Evolutionary conservation across 92 coral and sea anemone species (phyloP).

Genomic region (Anthopleura xanthogrammica): DNA sequence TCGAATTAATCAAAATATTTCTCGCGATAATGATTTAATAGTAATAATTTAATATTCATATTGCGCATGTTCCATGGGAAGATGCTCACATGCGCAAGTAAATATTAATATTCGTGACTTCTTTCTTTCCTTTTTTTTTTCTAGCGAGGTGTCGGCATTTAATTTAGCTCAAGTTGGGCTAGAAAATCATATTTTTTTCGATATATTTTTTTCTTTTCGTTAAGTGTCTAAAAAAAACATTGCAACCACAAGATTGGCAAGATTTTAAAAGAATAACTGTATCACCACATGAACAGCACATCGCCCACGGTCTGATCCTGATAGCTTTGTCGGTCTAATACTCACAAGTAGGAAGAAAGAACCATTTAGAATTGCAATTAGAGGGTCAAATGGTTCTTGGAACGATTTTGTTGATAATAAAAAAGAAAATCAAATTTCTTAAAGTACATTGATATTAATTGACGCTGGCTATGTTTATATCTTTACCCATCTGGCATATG

Average conservation of each 20-base stretch:
- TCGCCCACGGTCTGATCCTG: neutral
- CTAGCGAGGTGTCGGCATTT: too few species aligned
- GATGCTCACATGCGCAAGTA: too few species aligned
- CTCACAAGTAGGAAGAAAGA: neutral
- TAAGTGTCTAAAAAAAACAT: too few species aligned
- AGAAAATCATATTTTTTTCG: too few species aligned
- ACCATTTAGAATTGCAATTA: slow-evolving; percentile 2
- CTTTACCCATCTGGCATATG: neutral
- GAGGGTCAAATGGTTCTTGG: slow-evolving; percentile 2
- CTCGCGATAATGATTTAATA: too few species aligned
- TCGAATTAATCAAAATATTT: too few species aligned
- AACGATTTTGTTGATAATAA: neutral
- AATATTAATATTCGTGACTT: too few species aligned
- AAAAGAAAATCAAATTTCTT: neutral
- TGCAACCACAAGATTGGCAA: neutral
- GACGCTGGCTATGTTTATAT: neutral
- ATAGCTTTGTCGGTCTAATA: slow-evolving; percentile 6
- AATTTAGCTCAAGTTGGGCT: too few species aligned
- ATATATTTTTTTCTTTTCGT: too few species aligned
- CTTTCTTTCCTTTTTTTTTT: too few species aligned
- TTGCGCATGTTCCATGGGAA: too few species aligned
- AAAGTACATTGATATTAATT: neutral
- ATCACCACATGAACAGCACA: neutral
- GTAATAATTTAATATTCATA: too few species aligned
- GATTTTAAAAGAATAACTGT: neutral